A percentile compares a stretch with the other conserved stretches of the same genome.
Evolutionary conservation across 2,113 vertebrate genomes (phyloP).

Genomic region (Dipodomys merriami): DNA sequence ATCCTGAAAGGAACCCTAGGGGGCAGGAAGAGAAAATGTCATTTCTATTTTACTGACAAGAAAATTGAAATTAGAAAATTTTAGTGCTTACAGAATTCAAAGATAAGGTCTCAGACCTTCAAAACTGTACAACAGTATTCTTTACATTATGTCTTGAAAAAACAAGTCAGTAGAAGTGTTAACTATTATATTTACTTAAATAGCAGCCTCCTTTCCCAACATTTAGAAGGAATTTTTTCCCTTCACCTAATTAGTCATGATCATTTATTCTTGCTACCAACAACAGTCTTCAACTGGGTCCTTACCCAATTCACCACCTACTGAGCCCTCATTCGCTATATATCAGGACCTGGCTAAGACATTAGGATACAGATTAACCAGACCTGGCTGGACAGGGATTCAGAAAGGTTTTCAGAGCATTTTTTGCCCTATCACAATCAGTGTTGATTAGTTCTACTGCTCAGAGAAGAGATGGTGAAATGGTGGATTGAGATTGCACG

Average conservation of each 20-base stretch:
- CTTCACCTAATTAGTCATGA: background rate
- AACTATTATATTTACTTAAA: background rate
- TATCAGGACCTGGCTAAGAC: background rate
- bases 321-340: background rate
- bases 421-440: background rate
- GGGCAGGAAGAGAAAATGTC: background rate
- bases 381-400: background rate
- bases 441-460: background rate
- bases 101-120: background rate
- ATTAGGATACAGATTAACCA: background rate
- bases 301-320: background rate
- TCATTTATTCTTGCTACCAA: background rate
- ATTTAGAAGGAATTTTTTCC: background rate
- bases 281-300: background rate
- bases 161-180: background rate
- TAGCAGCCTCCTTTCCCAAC: background rate
- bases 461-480: background rate
- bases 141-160: background rate
- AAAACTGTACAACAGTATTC: background rate
- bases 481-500: background rate
- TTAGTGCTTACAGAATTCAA: background rate
- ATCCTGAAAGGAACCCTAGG: background rate
- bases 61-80: slow-evolving; percentile 15
- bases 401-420: background rate
- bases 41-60: background rate